phyloP scores from a whole-genome alignment of 2,888 invertebrate genomes.

The Melipona beecheii region DNA sequence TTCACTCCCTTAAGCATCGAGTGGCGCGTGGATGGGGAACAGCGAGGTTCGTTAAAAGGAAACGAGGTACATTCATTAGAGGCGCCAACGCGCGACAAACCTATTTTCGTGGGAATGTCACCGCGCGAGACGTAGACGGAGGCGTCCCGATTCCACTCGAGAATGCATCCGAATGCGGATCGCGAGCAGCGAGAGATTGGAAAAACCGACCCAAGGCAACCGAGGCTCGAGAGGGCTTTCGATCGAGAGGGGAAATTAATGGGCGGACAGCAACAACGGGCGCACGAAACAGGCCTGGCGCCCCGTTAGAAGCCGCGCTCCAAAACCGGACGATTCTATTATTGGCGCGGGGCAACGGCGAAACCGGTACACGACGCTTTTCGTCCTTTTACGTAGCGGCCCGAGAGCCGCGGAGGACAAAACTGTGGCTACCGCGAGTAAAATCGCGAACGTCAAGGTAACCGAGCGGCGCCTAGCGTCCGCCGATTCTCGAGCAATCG shows the following conservation, averaged over 20 bases:
- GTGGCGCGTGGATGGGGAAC: background rate
- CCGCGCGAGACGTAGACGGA: background rate
- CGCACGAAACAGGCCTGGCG: constrained; percentile 41
- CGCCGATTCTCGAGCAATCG: background rate
- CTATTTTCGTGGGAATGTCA: constrained; percentile 45
- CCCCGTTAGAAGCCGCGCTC: constrained; percentile 66
- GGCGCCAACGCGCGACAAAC: constrained; percentile 45
- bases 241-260: constrained; percentile 57
- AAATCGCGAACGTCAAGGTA: constrained; percentile 67
- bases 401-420: constrained; percentile 62
- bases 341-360: constrained; percentile 62
- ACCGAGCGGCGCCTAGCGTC: constrained; percentile 42
- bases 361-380: constrained; percentile 72
- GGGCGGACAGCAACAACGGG: background rate
- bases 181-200: constrained; percentile 33
- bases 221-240: constrained; percentile 18
- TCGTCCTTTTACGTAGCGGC: constrained; percentile 72
- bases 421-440: constrained; percentile 54
- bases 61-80: constrained; percentile 34
- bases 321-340: constrained; percentile 78
- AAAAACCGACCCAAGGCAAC: constrained; percentile 58
- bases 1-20: background rate
- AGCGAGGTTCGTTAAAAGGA: constrained; percentile 8
- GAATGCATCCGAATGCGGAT: too few species aligned
- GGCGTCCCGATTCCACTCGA: constrained; percentile 42